Conservation (phyloP, 2,113 vertebrate genomes). For the Heterochromis multidens region DNA sequence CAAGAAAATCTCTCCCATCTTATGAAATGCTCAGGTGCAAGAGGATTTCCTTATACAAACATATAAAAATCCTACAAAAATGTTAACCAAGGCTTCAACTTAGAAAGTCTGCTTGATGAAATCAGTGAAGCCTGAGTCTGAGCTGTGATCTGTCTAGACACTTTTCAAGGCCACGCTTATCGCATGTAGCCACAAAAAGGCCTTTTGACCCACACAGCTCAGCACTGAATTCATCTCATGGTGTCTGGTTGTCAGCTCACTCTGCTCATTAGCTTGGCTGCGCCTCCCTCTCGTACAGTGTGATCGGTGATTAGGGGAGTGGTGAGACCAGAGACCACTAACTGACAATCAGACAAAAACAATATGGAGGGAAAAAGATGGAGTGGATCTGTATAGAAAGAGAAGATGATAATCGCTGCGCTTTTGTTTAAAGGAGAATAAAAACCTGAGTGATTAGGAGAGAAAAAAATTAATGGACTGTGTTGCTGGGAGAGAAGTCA, state of each 20-base stretch:
- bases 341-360: slow-evolving; percentile 34
- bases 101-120: not conserved
- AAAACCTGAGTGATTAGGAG: slow-evolving; percentile 15
- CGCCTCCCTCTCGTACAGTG: slow-evolving; percentile 18
- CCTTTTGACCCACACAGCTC: slow-evolving; percentile 21
- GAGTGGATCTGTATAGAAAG: not conserved
- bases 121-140: not conserved
- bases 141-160: not conserved
- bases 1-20: not conserved
- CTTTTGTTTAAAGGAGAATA: slow-evolving; percentile 30
- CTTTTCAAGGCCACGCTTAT: slow-evolving; percentile 13
- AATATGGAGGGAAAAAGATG: not conserved
- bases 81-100: not conserved
- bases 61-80: not conserved
- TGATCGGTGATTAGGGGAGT: slow-evolving; percentile 40
- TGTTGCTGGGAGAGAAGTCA: slow-evolving; percentile 21
- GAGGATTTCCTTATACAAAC: not conserved
- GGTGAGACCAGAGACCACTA: slow-evolving; percentile 26
- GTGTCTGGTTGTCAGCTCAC: slow-evolving; percentile 38
- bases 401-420: not conserved
- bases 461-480: slow-evolving; percentile 27
- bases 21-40: not conserved
- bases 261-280: slow-evolving; percentile 36
- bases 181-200: slow-evolving; percentile 34
- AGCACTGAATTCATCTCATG: slow-evolving; percentile 39